Base-by-base conservation (phyloP, 2,797 vertebrate species). In the Cottoperca gobio region DNA sequence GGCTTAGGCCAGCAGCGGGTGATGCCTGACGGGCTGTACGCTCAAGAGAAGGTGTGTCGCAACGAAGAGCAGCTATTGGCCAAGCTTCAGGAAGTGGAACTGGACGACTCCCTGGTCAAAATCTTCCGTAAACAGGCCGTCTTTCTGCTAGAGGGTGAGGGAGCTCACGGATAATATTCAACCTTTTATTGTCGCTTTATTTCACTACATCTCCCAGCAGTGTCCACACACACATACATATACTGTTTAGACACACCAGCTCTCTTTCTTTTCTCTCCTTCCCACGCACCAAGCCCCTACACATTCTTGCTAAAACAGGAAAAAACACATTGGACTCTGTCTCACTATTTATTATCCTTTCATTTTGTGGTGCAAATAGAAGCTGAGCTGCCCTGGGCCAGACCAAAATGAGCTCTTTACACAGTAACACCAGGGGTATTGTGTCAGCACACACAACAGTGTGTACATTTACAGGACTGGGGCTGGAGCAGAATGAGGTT, bases 41-140 rank as follows among this genome's bases (percentile, higher is more conserved):
- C 97, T 84, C 98, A 99, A 91, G 98, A 99, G 93, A 99, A 99
- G 88, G 96, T 99, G 88, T 98, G 97, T 93, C 97, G 97, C 83
- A 98, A 99, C 17, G 98, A 99, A 87, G 98, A 99, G 89, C 98
- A 99, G 89, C 96, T 99, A 87, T 95, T 99, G 93, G 97, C 97
- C 90, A 98, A 97, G 91, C 96, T 99, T 89, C 97, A 98, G 89
- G 98, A 99, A 95, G 95, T 99, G 91, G 96, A 98, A 86, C 93
- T 99, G 93, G 97, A 98, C 81, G 97, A 98, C 91, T 95, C 95
- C 75, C 92, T 99, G 90, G 96, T 99, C 95, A 98, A 98, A 94
- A 99, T 99, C 95, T 98, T 99, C 94, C 97, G 96, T 91, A 99
- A 99, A 91, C 97, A 99, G 96, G 97, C 97, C 74, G 96, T 98